Percentiles rank a stretch among this genome's conserved stretches.
Conservation (phyloP, 2,113 vertebrate genomes). For the Lycocorax pyrrhopterus region DNA sequence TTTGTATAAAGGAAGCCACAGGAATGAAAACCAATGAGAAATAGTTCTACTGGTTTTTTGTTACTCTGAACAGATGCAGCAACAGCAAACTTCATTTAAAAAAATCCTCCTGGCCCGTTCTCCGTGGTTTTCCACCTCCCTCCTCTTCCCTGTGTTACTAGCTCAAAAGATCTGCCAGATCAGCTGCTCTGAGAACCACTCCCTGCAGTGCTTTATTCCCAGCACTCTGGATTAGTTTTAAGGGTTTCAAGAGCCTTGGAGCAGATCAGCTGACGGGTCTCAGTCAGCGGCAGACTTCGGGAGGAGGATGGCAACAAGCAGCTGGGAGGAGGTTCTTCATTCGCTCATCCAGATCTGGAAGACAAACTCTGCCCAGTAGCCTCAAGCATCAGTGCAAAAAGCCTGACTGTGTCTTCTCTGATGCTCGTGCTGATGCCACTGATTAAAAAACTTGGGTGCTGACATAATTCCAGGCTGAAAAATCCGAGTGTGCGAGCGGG, state of each 20-base stretch:
- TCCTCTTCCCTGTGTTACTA: not conserved
- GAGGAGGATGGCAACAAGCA: constrained; percentile 8
- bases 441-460: not conserved
- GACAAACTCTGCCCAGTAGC: not conserved
- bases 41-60: not conserved
- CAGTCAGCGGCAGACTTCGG: not conserved
- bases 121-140: not conserved
- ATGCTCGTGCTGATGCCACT: not conserved
- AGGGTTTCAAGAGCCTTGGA: not conserved
- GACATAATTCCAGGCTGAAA: not conserved
- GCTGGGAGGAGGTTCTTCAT: not conserved
- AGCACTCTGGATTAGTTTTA: not conserved
- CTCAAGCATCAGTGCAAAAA: not conserved
- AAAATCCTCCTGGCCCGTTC: not conserved
- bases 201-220: not conserved
- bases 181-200: not conserved
- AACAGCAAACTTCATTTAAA: not conserved
- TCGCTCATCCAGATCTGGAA: not conserved
- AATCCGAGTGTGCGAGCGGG: rapidly evolving
- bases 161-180: constrained; percentile 4
- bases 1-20: not conserved
- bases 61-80: not conserved
- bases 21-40: not conserved
- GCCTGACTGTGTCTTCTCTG: not conserved
- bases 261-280: not conserved